phyloP scores from a whole-genome alignment of 1,140 invertebrate species.

The Plectus sambesii region DNA sequence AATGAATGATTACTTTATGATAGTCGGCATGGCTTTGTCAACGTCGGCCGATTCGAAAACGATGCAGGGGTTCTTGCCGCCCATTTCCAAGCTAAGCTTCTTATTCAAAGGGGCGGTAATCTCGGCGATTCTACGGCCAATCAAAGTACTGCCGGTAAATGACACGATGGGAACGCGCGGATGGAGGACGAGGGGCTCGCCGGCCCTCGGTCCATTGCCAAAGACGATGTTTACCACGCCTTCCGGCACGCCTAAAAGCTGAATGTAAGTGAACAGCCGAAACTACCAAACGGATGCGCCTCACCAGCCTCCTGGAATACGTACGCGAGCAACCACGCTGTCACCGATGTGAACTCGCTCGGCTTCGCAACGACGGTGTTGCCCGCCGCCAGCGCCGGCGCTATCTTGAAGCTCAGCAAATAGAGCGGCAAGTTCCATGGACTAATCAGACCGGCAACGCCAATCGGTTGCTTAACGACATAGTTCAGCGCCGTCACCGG shows the following conservation, averaged over 20 bases:
- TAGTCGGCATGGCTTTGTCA: slow-evolving; percentile 48
- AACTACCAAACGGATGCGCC: background rate
- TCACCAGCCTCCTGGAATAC: slow-evolving; percentile 52
- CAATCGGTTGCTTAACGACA: slow-evolving; percentile 51
- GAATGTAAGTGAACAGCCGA: slow-evolving; percentile 6
- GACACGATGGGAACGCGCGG: slow-evolving; percentile 50
- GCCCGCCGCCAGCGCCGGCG: slow-evolving; percentile 54
- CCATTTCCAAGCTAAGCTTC: slow-evolving; percentile 55
- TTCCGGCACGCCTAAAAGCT: slow-evolving; percentile 50
- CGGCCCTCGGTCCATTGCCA: slow-evolving; percentile 51
- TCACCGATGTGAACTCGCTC: slow-evolving; percentile 56
- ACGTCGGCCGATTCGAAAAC: slow-evolving; percentile 53
- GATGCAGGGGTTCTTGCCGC: slow-evolving; percentile 56
- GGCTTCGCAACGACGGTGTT: slow-evolving; percentile 57
- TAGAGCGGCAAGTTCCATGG: slow-evolving; percentile 58
- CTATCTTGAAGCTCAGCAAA: slow-evolving; percentile 52
- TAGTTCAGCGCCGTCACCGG: slow-evolving; percentile 50
- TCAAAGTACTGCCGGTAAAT: slow-evolving; percentile 54
- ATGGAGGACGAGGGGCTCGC: slow-evolving; percentile 52
- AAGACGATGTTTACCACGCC: slow-evolving; percentile 57
- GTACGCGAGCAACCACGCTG: slow-evolving; percentile 52
- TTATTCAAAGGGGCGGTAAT: slow-evolving; percentile 50
- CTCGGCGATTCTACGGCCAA: slow-evolving; percentile 50
- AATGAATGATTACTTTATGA: slow-evolving; percentile 50
- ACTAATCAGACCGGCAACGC: slow-evolving; percentile 54